Evolutionary conservation across 2,888 invertebrate genomes (phyloP), one percentile per base, ranked within the genome.

Genomic region (Lydus trimaculatus): DNA sequence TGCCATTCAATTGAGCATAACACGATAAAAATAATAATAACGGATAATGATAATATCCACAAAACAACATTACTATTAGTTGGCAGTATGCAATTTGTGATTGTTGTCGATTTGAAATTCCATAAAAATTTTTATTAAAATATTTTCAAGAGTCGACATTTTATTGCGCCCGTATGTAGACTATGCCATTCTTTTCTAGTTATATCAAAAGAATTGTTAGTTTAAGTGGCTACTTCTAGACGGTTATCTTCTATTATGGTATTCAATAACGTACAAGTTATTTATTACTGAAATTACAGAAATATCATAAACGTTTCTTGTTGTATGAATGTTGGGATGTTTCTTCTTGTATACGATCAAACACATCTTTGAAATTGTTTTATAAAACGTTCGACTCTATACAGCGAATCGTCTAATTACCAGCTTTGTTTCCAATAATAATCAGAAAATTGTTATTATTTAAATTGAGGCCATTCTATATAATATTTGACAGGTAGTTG

Each of bases 261-360:
- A 52, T 52, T 52, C 52, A 23, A 52, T 48, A 48, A 20, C 48
- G 17, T 20, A 20, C 48, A 17, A 48, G 48, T 48, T 20, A 48
- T 56, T 56, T 56, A 56, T 56, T 56, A 25, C 56, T 11, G 25
- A 56, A 56, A 56, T 56, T 56, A 25, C 56, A 56, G 25, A 56
- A 56, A 56, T 56, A 56, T 25, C 56, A 25, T 25, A 56, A 13
- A 20, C 9, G 48, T 48, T 17, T 48, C n/a, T 17, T 9, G 20
- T 48, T 20, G 48, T n/a, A n/a, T 48, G 20, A 48, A 43, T 20
- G 48, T 11, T 20, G 2, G 20, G 20, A 48, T 48, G 20, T 8
- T 48, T 48, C 48, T 20, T 48, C n/a, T 4, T 43, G 20, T 48
- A 48, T 20, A 36, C n/a, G n/a, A n/a, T n/a, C n/a, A 36, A 36